Base-by-base conservation (phyloP, 2,888 invertebrate species). In the Diarsia dahlii region DNA sequence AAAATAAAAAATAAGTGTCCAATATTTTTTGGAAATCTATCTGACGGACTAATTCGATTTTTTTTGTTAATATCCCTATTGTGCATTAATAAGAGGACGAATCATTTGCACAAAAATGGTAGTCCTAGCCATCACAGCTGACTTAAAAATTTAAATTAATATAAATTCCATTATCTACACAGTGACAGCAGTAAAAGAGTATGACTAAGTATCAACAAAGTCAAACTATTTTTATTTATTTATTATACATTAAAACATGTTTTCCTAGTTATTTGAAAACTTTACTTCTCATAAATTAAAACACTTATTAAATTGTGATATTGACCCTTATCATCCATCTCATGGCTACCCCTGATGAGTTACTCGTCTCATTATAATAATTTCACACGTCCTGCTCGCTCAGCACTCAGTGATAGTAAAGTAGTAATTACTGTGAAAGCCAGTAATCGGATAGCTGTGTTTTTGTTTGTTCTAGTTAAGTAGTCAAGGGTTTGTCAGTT, bases 311-410 rank as follows among this genome's bases (percentile, higher is more conserved):
- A 52, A 52, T 9, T 20, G 52, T 52, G 20, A 20, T 52, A 20
- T 52, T 52, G 8, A 18, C 18, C 18, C 18, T 39, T 39, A 39
- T 39, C 9, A 58, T 9, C 18, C 12, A 48, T 58, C 0, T 23
- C 20, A 54, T 78, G 84, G 87, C 62, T 80, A 84, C 74, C 60
- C 18, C 2, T 39, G 48, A 48, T 52, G 78, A 82, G 74, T 75
- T 80, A 79, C 58, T 65, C 77, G 82, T 84, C 81, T 89, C 85
- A 90, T 90, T 90, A 90, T 89, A 89, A 90, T 91, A 90, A 91
- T 91, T 91, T 91, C 86, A 90, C 86, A 84, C 87, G 77, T 85
- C 87, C 80, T 80, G 76, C 76, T 71, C 60, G 69, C 63, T 20
- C 63, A 39, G 39, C 60, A 13, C 60, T 63, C 39, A 34, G 56